phyloP scores from a whole-genome alignment of 2,888 invertebrate species.

The Buathra laborator region DNA sequence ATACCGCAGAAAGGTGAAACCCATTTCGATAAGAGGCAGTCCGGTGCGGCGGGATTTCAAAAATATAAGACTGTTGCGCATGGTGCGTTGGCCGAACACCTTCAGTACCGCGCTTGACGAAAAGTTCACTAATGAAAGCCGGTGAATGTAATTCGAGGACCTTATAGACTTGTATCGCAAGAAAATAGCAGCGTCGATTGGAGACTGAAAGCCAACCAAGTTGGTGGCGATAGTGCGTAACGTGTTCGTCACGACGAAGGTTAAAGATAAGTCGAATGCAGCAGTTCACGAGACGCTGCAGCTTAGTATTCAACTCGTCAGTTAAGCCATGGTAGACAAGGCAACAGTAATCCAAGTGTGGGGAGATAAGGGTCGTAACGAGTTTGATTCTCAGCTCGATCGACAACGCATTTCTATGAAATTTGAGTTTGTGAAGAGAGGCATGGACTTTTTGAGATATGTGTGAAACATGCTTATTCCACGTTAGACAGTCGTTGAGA shows the following conservation, averaged over 20 bases:
- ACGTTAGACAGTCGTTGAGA: not conserved
- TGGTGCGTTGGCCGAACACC: too few relatives aligned
- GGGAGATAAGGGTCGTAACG: not conserved
- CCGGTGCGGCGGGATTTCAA: not conserved
- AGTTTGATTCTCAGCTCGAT: constrained; percentile 2
- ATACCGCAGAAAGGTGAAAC: not conserved
- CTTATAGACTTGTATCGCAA: not conserved
- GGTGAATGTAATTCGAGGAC: not conserved
- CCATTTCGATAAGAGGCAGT: not conserved
- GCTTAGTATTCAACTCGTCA: not conserved
- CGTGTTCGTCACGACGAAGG: constrained; percentile 20
- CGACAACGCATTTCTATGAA: constrained; percentile 26
- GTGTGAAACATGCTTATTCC: constrained; percentile 16
- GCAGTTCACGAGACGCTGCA: constrained; percentile 9
- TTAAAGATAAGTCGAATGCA: constrained; percentile 46
- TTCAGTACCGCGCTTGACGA: not conserved
- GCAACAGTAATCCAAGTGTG: constrained; percentile 42
- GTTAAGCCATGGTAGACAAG: constrained; percentile 27
- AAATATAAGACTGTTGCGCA: too few relatives aligned
- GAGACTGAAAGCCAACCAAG: constrained; percentile 22
- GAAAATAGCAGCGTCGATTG: constrained; percentile 2
- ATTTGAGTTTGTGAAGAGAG: constrained; percentile 29
- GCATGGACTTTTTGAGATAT: constrained; percentile 7
- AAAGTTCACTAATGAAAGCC: constrained; percentile 1
- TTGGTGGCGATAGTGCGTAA: too few relatives aligned